Percentiles rank a stretch among this genome's conserved stretches.
phyloP scores from a whole-genome alignment of 2,888 invertebrate genomes.

The Tryphoninae sp. region DNA sequence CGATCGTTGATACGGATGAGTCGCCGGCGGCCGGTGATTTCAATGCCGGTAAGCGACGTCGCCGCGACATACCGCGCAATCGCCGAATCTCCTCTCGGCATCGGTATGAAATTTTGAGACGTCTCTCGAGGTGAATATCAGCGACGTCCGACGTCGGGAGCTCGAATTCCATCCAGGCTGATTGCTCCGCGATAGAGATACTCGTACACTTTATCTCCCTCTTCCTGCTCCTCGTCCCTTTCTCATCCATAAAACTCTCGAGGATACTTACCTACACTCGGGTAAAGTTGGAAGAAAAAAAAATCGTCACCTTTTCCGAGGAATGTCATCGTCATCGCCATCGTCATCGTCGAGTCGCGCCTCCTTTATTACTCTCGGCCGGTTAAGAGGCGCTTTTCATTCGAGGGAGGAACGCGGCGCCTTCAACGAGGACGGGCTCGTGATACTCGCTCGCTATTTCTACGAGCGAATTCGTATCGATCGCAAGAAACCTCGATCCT shows the following conservation, averaged over 20 bases:
- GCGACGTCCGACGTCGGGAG: slow-evolving; percentile 8
- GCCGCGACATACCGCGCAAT: no score
- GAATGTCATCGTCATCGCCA: slow-evolving; percentile 53
- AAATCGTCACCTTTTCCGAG: slow-evolving; percentile 47
- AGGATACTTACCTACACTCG: not conserved
- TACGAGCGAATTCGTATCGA: no score
- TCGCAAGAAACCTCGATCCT: no score
- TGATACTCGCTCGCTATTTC: no score
- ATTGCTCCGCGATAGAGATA: slow-evolving; percentile 40
- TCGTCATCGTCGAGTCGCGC: slow-evolving; percentile 34
- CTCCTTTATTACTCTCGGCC: slow-evolving; percentile 38
- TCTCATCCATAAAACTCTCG: slow-evolving; percentile 41
- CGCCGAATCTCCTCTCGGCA: no score
- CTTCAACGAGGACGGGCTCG: not conserved
- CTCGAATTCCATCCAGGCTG: slow-evolving; percentile 47
- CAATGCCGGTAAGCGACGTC: no score
- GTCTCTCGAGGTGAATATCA: no score
- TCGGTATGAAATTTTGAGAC: no score
- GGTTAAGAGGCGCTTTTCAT: no score
- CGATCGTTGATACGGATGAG: no score
- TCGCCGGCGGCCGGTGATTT: no score
- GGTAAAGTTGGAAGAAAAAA: not conserved
- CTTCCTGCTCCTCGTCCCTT: slow-evolving; percentile 14
- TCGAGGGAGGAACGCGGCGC: not conserved
- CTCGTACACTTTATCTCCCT: slow-evolving; percentile 22